Evolutionary conservation across 1,140 invertebrate species (phyloP), one percentile per base, ranked within the genome.

Genomic region (Atta colombica): DNA sequence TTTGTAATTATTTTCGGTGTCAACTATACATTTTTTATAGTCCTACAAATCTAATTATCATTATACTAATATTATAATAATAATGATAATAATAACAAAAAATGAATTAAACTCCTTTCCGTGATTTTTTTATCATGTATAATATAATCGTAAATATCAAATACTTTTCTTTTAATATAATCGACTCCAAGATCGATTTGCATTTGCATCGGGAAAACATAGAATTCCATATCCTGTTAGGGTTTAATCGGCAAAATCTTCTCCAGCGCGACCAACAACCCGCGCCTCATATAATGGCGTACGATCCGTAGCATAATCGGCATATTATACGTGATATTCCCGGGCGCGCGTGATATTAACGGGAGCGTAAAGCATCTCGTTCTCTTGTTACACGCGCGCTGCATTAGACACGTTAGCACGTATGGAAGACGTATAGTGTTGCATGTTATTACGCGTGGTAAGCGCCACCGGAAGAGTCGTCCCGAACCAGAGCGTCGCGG

Each of bases 331-430:
- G 39, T n/a, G 55, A 71, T 87, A 81, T 87, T 86, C 35, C 55
- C 51, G 55, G 28, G 81, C 68, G 72, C 61, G 60, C 45, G 63
- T 51, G 86, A 69, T 69, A 51, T 71, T 90, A 90, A 90, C 88
- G 89, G 89, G 89, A 90, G 89, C 89, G 75, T 89, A 89, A 90
- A 89, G 88, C 58, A 89, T 89, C 75, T 78, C 39, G 85, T 80
- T 90, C 31, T 87, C 68, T 86, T 35, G 85, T 86, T 75, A 74
- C 69, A 74, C 39, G 69, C 55, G 69, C 80, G 60, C 39, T 55
- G 68, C 65, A 72, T 78, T 80, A 35, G 55, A 49, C 87, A 60
- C 75, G 87, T 89, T 89, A 89, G 72, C 74, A 66, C 51, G 60
- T 77, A 66, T 31, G 28, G 28, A 53, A 78, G 74, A 85, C 60